Percentiles rank a stretch among this genome's conserved stretches.
Evolutionary conservation across 2,797 vertebrate genomes (phyloP).

Genomic region (Limosa lapponica): DNA sequence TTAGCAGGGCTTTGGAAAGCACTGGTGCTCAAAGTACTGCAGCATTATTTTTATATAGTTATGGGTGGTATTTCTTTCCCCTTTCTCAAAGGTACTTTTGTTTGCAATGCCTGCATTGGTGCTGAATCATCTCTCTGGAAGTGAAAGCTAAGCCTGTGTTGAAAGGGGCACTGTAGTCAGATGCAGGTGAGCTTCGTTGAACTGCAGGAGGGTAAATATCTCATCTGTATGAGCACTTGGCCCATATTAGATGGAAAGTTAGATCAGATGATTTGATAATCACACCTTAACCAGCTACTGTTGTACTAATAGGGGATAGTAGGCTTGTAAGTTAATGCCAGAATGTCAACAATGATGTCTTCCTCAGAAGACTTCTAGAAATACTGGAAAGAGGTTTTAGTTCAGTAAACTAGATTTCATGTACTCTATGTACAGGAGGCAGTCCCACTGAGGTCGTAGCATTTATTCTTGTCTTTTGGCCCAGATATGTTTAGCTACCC

Average conservation of each 20-base stretch:
- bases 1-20: neutral
- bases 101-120: neutral
- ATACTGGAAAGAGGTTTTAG: neutral
- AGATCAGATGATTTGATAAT: neutral
- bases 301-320: neutral
- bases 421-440: rapidly evolving
- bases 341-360: neutral
- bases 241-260: neutral
- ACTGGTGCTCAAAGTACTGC: neutral
- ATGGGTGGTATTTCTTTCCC: neutral
- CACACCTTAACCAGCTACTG: neutral
- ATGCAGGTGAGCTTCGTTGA: neutral
- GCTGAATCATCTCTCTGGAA: neutral
- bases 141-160: neutral
- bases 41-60: neutral
- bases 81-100: neutral
- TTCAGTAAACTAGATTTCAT: neutral
- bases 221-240: neutral
- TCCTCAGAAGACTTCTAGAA: neutral
- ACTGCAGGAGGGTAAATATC: neutral
- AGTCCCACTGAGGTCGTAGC: rapidly evolving
- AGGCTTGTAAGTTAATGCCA: neutral
- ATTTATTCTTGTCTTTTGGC: neutral
- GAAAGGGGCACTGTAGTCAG: neutral
- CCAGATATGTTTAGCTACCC: neutral